These are phyloP conservation scores for Eira barbara DNA, from an alignment of 2,113 vertebrate species.

Conservation along the genomic window DNA sequence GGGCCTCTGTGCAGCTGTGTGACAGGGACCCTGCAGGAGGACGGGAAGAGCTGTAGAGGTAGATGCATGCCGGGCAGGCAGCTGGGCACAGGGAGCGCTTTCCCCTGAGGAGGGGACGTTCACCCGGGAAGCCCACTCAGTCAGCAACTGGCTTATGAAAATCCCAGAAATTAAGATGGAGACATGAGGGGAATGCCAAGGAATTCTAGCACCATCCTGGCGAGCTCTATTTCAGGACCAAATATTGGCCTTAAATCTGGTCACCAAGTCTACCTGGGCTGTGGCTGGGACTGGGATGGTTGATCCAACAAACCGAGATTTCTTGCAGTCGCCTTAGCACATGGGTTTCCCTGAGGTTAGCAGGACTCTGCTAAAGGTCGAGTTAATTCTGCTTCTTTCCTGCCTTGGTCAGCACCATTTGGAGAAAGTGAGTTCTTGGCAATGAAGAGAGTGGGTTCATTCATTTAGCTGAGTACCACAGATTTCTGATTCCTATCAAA, in stretches of 20 bases:
- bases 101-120: not conserved
- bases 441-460: not conserved
- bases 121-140: not conserved
- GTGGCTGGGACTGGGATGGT: not conserved
- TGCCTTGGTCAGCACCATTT: not conserved
- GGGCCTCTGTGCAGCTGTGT: constrained; percentile 95
- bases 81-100: fast-evolving
- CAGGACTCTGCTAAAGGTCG: not conserved
- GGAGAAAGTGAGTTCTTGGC: not conserved
- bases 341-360: not conserved
- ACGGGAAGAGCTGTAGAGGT: constrained; percentile 93
- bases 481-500: not conserved
- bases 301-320: not conserved
- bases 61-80: not conserved
- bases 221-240: not conserved
- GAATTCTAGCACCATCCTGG: not conserved
- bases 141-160: not conserved
- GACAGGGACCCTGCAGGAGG: constrained; percentile 92
- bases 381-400: not conserved
- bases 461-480: not conserved
- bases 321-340: not conserved
- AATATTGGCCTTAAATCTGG: not conserved
- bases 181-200: not conserved
- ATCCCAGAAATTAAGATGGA: not conserved
- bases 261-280: not conserved